Conservation (phyloP, 2,888 invertebrate genomes). For the Drosophila mayaguana region DNA sequence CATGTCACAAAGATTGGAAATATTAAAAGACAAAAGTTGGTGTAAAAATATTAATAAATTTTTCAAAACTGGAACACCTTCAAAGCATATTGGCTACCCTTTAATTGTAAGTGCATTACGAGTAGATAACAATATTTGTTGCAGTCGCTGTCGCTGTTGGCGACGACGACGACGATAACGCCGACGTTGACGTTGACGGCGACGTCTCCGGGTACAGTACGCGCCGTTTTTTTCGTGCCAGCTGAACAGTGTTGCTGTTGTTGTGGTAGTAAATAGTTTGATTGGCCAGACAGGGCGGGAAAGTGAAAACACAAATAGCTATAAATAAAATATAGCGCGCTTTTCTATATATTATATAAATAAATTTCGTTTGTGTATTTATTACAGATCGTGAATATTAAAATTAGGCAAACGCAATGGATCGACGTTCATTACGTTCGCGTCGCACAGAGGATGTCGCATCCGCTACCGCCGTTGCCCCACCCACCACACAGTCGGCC, state of each 20-base stretch:
- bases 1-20: slow-evolving; percentile 11
- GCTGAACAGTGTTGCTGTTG: slow-evolving; percentile 43
- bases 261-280: background rate
- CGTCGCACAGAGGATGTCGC: slow-evolving; percentile 58
- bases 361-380: slow-evolving; percentile 25
- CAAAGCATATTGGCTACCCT: background rate
- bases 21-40: background rate
- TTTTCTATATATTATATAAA: slow-evolving; percentile 39
- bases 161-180: background rate
- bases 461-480: background rate
- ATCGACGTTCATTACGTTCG: slow-evolving; percentile 69
- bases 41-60: background rate
- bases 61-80: background rate
- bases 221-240: slow-evolving; percentile 60
- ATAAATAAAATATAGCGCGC: slow-evolving; percentile 67
- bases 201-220: slow-evolving; percentile 68
- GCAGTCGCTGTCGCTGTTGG: slow-evolving; percentile 37
- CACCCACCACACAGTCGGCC: background rate
- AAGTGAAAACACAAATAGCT: slow-evolving; percentile 61
- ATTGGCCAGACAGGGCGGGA: slow-evolving; percentile 46
- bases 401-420: slow-evolving; percentile 42
- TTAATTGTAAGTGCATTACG: slow-evolving; percentile 48
- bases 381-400: slow-evolving; percentile 27
- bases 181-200: background rate
- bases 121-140: slow-evolving; percentile 14